These are phyloP conservation scores for Yoshiicerus persimilis DNA, from an alignment of 1,140 invertebrate species.

Conservation along the genomic window DNA sequence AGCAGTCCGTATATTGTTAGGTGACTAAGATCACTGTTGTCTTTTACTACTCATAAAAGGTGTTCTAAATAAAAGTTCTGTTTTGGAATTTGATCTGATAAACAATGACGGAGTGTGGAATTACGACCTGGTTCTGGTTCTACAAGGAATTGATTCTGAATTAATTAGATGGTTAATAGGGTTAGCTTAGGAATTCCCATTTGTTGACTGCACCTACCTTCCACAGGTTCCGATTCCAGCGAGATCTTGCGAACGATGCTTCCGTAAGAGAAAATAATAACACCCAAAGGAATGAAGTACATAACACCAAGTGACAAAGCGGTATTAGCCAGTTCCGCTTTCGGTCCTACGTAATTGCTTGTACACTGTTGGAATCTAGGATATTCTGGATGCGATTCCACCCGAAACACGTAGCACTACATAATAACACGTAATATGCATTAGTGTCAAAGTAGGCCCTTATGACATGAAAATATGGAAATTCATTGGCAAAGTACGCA, in stretches of 20 bases:
- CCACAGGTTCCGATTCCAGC: constrained; percentile 45
- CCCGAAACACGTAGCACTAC: constrained; percentile 63
- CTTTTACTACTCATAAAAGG: too few species aligned
- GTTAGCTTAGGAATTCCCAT: too few species aligned
- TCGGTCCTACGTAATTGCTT: constrained; percentile 69
- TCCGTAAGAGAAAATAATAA: constrained; percentile 72
- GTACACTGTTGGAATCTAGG: constrained; percentile 75
- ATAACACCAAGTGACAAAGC: constrained; percentile 71
- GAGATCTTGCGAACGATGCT: constrained; percentile 74
- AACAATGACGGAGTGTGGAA: too few species aligned
- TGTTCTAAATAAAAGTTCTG: too few species aligned
- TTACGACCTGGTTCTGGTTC: too few species aligned
- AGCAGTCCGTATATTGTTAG: too few species aligned
- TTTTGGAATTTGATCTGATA: too few species aligned
- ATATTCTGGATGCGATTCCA: constrained; percentile 65
- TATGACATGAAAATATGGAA: neutral
- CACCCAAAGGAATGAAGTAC: constrained; percentile 72
- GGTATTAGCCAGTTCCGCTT: constrained; percentile 67
- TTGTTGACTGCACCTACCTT: neutral
- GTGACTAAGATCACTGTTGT: too few species aligned
- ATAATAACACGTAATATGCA: neutral
- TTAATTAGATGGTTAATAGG: too few species aligned
- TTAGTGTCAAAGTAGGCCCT: neutral
- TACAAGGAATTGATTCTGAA: too few species aligned
- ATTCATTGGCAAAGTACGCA: too few species aligned